These are phyloP conservation scores for Ispidina lecontei DNA, from an alignment of 2,797 vertebrate genomes.

Conservation along the genomic window DNA sequence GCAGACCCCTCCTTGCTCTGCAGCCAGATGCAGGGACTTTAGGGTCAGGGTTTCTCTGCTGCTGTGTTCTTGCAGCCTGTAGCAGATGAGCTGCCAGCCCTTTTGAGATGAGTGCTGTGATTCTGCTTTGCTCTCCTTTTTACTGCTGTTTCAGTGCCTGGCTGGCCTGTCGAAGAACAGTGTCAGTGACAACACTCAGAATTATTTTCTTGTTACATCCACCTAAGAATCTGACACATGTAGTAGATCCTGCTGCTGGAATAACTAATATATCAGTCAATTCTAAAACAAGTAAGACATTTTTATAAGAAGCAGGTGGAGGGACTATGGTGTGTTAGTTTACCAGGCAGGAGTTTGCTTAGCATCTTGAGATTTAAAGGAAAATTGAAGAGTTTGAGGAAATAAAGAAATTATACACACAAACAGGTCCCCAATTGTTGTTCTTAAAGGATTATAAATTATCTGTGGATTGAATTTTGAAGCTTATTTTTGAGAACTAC, in stretches of 20 bases:
- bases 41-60: background rate
- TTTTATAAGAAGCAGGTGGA: background rate
- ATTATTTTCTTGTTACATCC: background rate
- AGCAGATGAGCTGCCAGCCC: background rate
- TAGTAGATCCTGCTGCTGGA: background rate
- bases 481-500: background rate
- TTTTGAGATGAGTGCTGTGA: too few relatives aligned
- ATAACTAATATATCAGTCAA: background rate
- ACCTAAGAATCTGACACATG: background rate
- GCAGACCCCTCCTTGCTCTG: rapidly evolving
- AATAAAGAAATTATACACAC: background rate
- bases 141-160: background rate
- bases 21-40: background rate
- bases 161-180: background rate
- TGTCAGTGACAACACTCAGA: background rate
- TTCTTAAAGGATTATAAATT: background rate
- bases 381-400: background rate
- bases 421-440: background rate
- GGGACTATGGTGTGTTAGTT: rapidly evolving
- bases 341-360: background rate
- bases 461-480: background rate
- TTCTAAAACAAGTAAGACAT: background rate
- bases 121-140: background rate
- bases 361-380: background rate
- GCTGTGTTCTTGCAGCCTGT: background rate